A percentile compares a stretch with the other conserved stretches of the same genome.
phyloP scores from a whole-genome alignment of 2,797 vertebrate species.

The Cirrhinus mrigala region DNA sequence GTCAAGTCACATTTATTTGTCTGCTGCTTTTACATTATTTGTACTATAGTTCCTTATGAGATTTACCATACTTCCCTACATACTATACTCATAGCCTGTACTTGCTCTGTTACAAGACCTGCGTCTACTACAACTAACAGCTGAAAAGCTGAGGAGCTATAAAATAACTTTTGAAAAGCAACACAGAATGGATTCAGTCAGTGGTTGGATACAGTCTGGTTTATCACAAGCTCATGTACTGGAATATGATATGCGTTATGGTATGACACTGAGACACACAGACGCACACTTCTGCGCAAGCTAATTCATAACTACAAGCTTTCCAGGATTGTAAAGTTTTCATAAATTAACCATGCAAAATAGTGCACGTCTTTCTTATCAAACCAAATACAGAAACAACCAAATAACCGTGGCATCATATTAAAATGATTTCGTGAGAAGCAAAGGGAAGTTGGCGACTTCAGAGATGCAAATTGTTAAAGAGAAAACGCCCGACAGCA shows the following conservation, averaged over 20 bases:
- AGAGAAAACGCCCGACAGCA: not conserved
- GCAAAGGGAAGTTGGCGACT: not conserved
- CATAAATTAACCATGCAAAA: conserved; percentile 26
- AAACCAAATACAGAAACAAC: not conserved
- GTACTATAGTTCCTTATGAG: not conserved
- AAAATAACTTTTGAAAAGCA: not conserved
- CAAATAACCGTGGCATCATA: not conserved
- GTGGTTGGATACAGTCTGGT: not conserved
- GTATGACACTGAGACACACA: conserved; percentile 1
- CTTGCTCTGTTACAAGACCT: too few species aligned
- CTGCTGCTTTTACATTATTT: not conserved
- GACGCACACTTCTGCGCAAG: conserved; percentile 2
- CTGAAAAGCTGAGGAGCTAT: not conserved
- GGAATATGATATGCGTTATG: not conserved
- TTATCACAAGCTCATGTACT: not conserved
- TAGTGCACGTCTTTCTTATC: conserved; percentile 13
- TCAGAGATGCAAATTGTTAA: not conserved
- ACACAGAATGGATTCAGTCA: not conserved
- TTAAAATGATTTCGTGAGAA: conserved; percentile 30
- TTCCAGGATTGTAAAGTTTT: not conserved
- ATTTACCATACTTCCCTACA: not conserved
- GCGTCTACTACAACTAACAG: not conserved
- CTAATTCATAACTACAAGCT: not conserved
- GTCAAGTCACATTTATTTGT: not conserved
- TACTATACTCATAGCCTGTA: not conserved